Evolutionary conservation across 1,140 invertebrate species (phyloP).

Genomic region (Rhopalosiphum maidis): DNA sequence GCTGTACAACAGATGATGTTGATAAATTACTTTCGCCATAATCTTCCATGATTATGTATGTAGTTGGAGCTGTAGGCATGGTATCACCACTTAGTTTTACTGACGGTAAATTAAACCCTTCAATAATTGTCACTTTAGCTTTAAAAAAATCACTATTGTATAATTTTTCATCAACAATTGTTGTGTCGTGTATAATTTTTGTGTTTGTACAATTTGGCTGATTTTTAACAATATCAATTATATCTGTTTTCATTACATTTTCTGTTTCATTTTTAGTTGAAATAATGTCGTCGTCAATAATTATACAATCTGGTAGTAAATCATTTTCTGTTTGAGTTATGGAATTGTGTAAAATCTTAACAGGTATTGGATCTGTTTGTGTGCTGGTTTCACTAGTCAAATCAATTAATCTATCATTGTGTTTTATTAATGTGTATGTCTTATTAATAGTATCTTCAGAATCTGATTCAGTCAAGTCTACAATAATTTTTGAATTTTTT

Average conservation of each 20-base stretch:
- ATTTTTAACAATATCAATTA: neutral
- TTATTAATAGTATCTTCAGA: conserved; percentile 35
- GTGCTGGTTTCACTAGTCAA: neutral
- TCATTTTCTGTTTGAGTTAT: conserved; percentile 27
- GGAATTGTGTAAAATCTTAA: conserved; percentile 11
- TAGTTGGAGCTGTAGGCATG: neutral
- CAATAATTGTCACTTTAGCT: conserved; percentile 4
- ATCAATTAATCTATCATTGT: neutral
- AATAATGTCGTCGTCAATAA: neutral
- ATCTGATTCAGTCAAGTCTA: neutral
- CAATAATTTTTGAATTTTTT: conserved; percentile 36
- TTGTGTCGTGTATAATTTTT: neutral
- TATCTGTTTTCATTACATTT: neutral
- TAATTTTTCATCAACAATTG: neutral
- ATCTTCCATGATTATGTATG: conserved; percentile 28
- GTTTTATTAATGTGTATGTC: conserved; percentile 24
- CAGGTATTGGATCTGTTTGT: conserved; percentile 6
- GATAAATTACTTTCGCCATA: neutral
- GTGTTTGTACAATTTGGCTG: neutral
- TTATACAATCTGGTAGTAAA: neutral
- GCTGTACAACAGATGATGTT: conserved; percentile 18
- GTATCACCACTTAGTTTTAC: conserved; percentile 23
- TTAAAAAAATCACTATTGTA: conserved; percentile 21
- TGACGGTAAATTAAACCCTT: conserved; percentile 25
- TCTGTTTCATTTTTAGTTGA: neutral